These are phyloP conservation scores for Hirtodrosophila cameraria DNA, from an alignment of 2,888 invertebrate species.

Conservation along the genomic window DNA sequence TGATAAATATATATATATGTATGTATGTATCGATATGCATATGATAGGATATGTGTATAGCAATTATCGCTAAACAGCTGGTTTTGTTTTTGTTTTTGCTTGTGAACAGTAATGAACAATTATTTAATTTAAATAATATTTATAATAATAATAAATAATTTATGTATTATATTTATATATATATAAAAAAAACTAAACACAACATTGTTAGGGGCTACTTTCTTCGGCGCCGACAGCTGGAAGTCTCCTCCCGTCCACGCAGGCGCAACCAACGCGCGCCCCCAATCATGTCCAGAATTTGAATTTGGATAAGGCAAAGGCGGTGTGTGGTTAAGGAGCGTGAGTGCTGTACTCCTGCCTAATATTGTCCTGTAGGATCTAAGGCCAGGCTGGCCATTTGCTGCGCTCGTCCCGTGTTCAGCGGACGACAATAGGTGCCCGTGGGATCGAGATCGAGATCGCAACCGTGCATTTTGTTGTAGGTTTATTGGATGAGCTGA, in stretches of 20 bases:
- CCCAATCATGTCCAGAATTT: constrained; percentile 69
- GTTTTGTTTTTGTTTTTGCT: constrained; percentile 22
- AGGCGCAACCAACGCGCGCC: constrained; percentile 82
- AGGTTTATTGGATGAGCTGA: not conserved
- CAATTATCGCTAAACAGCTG: constrained; percentile 20
- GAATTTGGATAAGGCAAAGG: constrained; percentile 73
- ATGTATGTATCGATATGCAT: constrained; percentile 34
- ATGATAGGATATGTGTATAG: constrained; percentile 52
- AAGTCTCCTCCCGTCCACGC: constrained; percentile 84
- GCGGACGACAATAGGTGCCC: constrained; percentile 82
- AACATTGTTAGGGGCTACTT: constrained; percentile 63
- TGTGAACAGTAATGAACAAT: constrained; percentile 65
- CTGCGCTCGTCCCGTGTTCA: constrained; percentile 68
- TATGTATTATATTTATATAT: constrained; percentile 43
- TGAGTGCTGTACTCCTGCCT: constrained; percentile 11
- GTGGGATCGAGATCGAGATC: constrained; percentile 79
- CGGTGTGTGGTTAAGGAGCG: constrained; percentile 44
- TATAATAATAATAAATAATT: constrained; percentile 64
- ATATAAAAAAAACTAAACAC: constrained; percentile 58
- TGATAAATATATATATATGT: constrained; percentile 42
- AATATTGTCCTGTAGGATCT: constrained; percentile 84
- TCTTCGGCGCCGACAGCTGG: constrained; percentile 84
- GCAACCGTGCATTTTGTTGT: constrained; percentile 58
- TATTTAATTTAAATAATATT: constrained; percentile 59
- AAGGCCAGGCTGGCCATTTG: constrained; percentile 64